Conservation (phyloP, 1,140 invertebrate species). For the Frieseomelitta varia region DNA sequence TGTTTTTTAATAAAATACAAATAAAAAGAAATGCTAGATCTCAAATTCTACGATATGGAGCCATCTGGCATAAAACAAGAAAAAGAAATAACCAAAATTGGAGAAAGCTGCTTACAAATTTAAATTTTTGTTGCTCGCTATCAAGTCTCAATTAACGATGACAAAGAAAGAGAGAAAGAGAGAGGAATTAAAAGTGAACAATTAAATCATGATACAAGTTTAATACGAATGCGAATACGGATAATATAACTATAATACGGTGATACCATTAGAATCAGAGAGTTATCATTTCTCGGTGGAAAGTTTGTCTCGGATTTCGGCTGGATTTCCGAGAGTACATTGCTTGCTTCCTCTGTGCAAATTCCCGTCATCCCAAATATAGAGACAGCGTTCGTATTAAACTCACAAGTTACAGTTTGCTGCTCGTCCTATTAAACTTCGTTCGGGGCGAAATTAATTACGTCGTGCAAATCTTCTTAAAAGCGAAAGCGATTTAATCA, state of each 20-base stretch:
- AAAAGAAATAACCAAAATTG: no score
- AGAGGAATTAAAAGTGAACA: conserved; percentile 7
- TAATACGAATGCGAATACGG: not conserved
- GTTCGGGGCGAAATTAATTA: not conserved
- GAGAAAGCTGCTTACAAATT: no score
- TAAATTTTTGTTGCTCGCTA: no score
- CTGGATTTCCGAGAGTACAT: not conserved
- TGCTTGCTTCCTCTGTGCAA: not conserved
- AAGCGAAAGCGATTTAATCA: not conserved
- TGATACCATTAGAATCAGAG: conserved; percentile 19
- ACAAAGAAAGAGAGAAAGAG: not conserved
- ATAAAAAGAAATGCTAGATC: no score
- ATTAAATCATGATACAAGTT: conserved; percentile 4
- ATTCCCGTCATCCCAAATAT: not conserved
- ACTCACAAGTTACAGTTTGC: not conserved
- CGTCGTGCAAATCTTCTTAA: not conserved
- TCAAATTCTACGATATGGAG: no score
- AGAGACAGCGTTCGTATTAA: not conserved
- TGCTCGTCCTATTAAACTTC: not conserved
- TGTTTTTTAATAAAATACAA: no score
- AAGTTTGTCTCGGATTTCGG: conserved; percentile 42
- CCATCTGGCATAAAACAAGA: no score
- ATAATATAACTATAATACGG: not conserved
- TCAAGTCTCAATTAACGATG: no score
- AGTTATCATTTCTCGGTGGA: conserved; percentile 42